phyloP scores from a whole-genome alignment of 92 coral and sea anemone species.

The Pocillopora grandis region DNA sequence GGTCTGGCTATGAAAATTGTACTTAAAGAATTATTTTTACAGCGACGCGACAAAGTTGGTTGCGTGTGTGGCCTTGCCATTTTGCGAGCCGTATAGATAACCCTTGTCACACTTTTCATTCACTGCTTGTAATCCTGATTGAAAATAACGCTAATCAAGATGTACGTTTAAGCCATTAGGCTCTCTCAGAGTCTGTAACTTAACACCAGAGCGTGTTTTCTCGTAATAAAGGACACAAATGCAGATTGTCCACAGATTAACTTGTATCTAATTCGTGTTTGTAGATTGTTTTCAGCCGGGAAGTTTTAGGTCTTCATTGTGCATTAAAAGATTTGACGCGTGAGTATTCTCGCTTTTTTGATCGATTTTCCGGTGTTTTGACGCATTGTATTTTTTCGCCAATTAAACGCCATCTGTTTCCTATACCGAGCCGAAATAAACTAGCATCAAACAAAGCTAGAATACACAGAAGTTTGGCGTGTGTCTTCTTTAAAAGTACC shows the following conservation, averaged over 20 bases:
- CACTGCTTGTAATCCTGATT: constrained; percentile 35
- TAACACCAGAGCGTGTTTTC: constrained; percentile 31
- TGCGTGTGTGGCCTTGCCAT: constrained; percentile 45
- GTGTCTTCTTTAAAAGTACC: not conserved
- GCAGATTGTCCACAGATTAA: constrained; percentile 41
- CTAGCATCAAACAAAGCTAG: constrained; percentile 24
- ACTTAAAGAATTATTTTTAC: not conserved
- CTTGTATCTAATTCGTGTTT: constrained; percentile 28
- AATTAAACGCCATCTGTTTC: constrained; percentile 62
- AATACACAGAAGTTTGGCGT: not conserved
- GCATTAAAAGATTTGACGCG: constrained; percentile 41
- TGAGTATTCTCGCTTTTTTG: constrained; percentile 27
- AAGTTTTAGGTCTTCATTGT: constrained; percentile 35
- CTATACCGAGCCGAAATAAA: constrained; percentile 24
- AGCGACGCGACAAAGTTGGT: not conserved
- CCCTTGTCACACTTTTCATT: constrained; percentile 41
- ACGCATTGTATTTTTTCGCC: constrained; percentile 50
- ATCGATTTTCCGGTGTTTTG: constrained; percentile 69
- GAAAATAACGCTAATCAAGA: constrained; percentile 41
- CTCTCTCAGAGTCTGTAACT: constrained; percentile 23
- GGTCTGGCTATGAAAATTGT: not conserved
- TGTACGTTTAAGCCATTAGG: constrained; percentile 46
- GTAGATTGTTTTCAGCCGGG: constrained; percentile 36
- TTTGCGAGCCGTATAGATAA: constrained; percentile 17
- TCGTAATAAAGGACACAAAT: constrained; percentile 29